phyloP scores from a whole-genome alignment of 2,113 vertebrate species.

The Pongo pygmaeus region DNA sequence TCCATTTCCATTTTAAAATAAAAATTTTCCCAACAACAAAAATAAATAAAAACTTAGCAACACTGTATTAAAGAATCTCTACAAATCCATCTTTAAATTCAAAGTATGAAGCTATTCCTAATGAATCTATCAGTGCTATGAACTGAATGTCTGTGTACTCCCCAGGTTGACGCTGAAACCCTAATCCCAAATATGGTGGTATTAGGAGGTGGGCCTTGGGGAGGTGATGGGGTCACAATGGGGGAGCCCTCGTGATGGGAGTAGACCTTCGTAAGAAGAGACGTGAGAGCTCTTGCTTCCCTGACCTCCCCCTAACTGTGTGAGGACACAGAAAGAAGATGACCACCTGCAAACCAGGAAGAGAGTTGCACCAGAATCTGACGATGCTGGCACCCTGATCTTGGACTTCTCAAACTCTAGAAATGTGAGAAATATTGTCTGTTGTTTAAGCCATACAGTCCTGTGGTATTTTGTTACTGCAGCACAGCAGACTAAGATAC shows the following conservation, averaged over 20 bases:
- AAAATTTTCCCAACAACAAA: constrained; percentile 60
- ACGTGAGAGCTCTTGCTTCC: not conserved
- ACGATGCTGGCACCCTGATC: not conserved
- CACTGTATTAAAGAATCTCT: not conserved
- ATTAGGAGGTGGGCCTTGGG: not conserved
- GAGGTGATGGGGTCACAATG: not conserved
- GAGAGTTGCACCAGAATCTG: too few relatives aligned
- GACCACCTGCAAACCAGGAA: not conserved
- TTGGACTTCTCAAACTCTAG: not conserved
- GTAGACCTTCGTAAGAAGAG: not conserved
- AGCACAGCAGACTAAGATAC: not conserved
- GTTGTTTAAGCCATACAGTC: not conserved
- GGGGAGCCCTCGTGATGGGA: not conserved
- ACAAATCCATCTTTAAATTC: not conserved
- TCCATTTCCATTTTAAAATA: constrained; percentile 80
- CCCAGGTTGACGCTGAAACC: not conserved
- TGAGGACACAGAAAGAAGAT: not conserved
- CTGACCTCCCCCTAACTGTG: too few relatives aligned
- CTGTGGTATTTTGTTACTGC: not conserved
- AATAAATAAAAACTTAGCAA: not conserved
- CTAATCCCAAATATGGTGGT: too few relatives aligned
- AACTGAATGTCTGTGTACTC: not conserved
- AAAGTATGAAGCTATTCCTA: not conserved
- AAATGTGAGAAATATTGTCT: not conserved
- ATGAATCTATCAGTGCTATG: not conserved